phyloP scores from a whole-genome alignment of 2,113 vertebrate genomes.

The Probosciger aterrimus region DNA sequence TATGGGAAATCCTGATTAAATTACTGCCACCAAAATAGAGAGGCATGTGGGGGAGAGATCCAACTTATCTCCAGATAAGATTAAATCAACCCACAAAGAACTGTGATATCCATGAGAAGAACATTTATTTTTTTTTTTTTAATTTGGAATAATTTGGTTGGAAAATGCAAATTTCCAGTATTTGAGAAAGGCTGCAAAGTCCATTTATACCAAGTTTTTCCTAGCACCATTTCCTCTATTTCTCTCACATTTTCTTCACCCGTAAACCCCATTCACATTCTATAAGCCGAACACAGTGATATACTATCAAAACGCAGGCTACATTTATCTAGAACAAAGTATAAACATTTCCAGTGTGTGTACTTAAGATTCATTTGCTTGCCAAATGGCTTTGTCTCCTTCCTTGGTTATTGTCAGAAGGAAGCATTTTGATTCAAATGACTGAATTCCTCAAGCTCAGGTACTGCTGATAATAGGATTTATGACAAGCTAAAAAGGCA shows the following conservation, averaged over 20 bases:
- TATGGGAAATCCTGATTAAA: slow-evolving; percentile 23
- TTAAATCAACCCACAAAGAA: not conserved
- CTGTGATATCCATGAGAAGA: not conserved
- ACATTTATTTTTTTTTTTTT: not conserved
- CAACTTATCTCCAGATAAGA: not conserved
- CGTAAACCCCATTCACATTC: not conserved
- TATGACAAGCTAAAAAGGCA: slow-evolving; percentile 30
- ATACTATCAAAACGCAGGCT: slow-evolving; percentile 26
- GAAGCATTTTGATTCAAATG: slow-evolving; percentile 40
- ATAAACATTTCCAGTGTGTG: slow-evolving; percentile 55
- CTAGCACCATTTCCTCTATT: not conserved
- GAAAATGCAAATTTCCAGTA: not conserved
- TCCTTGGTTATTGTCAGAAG: slow-evolving; percentile 33
- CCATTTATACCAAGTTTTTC: not conserved
- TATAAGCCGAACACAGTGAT: not conserved
- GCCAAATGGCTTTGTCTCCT: slow-evolving; percentile 49
- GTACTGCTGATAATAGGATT: slow-evolving; percentile 42
- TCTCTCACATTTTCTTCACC: not conserved
- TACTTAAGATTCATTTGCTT: slow-evolving; percentile 55
- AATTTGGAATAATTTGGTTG: not conserved
- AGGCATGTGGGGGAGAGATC: not conserved
- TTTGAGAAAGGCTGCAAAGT: not conserved
- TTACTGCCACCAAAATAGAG: not conserved
- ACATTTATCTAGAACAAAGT: slow-evolving; percentile 46
- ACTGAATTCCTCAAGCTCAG: slow-evolving; percentile 39